Evolutionary conservation across 2,888 invertebrate genomes (phyloP).

Genomic region (Tetranychus piercei): DNA sequence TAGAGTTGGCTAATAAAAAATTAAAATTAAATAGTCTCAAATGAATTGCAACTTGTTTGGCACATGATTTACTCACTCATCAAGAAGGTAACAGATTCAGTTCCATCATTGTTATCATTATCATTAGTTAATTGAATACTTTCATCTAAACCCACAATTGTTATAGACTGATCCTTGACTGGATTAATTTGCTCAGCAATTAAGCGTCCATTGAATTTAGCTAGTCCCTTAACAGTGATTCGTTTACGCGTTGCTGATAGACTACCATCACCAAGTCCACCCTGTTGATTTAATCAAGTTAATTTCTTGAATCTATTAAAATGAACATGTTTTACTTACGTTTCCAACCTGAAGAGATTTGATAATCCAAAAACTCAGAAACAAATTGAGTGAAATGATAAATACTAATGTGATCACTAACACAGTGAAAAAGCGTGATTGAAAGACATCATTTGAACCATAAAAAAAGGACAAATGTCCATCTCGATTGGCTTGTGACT

Average conservation of each 20-base stretch:
- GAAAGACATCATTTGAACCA: neutral
- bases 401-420: neutral
- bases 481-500: neutral
- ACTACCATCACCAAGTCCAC: neutral
- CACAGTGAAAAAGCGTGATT: neutral
- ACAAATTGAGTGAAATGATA: neutral
- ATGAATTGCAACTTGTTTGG: too few species aligned
- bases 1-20: neutral
- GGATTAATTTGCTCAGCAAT: neutral
- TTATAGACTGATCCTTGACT: neutral
- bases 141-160: neutral
- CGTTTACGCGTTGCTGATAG: neutral
- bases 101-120: neutral
- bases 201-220: neutral
- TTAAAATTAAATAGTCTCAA: neutral
- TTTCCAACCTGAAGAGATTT: neutral
- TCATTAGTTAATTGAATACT: neutral
- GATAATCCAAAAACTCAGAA: neutral
- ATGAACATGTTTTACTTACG: neutral
- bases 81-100: neutral
- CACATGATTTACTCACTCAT: neutral
- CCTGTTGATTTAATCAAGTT: neutral
- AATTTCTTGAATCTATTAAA: neutral
- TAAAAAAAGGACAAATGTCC: neutral
- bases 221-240: neutral